phyloP scores from a whole-genome alignment of 1,140 invertebrate genomes.

The Nasonia vitripennis region DNA sequence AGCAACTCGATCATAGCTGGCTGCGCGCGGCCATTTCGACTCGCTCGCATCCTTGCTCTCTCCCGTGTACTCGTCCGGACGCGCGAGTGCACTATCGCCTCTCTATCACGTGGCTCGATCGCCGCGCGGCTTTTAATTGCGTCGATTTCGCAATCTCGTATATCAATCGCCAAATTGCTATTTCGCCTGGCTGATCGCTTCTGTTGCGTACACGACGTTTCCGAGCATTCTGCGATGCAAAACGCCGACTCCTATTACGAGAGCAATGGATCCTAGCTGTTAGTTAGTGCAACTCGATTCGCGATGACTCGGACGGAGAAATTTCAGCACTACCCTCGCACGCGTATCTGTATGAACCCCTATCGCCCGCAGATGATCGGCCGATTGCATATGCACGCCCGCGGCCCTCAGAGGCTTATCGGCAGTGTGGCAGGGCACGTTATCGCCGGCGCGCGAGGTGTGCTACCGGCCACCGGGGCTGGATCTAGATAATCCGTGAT shows the following conservation, averaged over 20 bases:
- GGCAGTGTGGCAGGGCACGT: conserved; percentile 23
- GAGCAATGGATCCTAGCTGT: too few species aligned
- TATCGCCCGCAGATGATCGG: conserved; percentile 35
- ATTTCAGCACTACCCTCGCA: background rate
- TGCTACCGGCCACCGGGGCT: conserved; percentile 21
- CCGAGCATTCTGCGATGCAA: too few species aligned
- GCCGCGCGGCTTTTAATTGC: conserved; percentile 30
- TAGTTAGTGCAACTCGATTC: background rate
- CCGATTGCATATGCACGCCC: background rate
- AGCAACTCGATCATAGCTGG: conserved; percentile 22
- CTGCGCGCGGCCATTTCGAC: background rate
- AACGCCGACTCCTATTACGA: too few species aligned
- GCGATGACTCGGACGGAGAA: conserved; percentile 13
- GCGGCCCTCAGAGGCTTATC: conserved; percentile 28
- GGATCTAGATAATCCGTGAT: conserved; percentile 74
- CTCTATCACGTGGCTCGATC: background rate
- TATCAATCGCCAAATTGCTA: conserved; percentile 31
- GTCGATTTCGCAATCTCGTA: background rate
- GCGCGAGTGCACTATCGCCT: conserved; percentile 30
- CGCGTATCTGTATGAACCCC: background rate
- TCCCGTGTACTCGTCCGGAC: background rate
- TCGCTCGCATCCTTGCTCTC: conserved; percentile 5
- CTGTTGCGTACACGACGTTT: too few species aligned
- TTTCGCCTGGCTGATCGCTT: background rate
- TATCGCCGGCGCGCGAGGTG: conserved; percentile 44